A percentile compares a stretch with the other conserved stretches of the same genome.
Evolutionary conservation across 2,888 invertebrate species (phyloP).

Genomic region (Epistrophella euchroma): DNA sequence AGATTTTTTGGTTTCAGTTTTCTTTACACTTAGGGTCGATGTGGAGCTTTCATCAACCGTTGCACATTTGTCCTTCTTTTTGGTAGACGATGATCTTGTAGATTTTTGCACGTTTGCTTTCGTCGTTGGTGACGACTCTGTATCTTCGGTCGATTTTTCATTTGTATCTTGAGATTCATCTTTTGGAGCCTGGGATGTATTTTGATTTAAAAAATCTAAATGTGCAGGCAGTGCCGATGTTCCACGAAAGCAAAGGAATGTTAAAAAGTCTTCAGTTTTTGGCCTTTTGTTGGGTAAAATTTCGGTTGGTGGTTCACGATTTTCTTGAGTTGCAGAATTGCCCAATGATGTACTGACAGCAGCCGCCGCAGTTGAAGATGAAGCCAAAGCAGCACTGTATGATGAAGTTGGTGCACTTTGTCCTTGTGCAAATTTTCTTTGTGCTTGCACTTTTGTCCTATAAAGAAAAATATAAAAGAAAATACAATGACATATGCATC

Average conservation of each 20-base stretch:
- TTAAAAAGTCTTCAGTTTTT: slow-evolving; percentile 93
- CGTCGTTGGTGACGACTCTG: slow-evolving; percentile 32
- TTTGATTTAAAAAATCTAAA: slow-evolving; percentile 87
- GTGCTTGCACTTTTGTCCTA: slow-evolving; percentile 93
- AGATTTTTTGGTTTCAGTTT: slow-evolving; percentile 53
- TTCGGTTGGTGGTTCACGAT: slow-evolving; percentile 87
- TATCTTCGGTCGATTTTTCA: slow-evolving; percentile 54
- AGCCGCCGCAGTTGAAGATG: slow-evolving; percentile 78
- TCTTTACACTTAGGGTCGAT: slow-evolving; percentile 49
- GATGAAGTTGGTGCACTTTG: slow-evolving; percentile 87
- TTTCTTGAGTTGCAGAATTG: slow-evolving; percentile 86
- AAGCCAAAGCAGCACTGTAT: slow-evolving; percentile 79
- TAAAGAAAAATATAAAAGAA: slow-evolving; percentile 37
- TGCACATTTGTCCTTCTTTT: slow-evolving; percentile 49
- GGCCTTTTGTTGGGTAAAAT: slow-evolving; percentile 88
- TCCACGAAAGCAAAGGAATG: slow-evolving; percentile 92
- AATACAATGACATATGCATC: too few species aligned
- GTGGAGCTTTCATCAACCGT: slow-evolving; percentile 51
- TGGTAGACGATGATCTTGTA: slow-evolving; percentile 53
- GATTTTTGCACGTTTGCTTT: slow-evolving; percentile 54
- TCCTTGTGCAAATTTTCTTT: slow-evolving; percentile 95
- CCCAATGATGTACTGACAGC: slow-evolving; percentile 77
- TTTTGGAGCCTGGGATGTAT: slow-evolving; percentile 79
- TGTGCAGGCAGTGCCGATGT: slow-evolving; percentile 89
- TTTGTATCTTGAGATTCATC: slow-evolving; percentile 52